phyloP scores from a whole-genome alignment of 2,888 invertebrate species.

The Drosophila phalerata region DNA sequence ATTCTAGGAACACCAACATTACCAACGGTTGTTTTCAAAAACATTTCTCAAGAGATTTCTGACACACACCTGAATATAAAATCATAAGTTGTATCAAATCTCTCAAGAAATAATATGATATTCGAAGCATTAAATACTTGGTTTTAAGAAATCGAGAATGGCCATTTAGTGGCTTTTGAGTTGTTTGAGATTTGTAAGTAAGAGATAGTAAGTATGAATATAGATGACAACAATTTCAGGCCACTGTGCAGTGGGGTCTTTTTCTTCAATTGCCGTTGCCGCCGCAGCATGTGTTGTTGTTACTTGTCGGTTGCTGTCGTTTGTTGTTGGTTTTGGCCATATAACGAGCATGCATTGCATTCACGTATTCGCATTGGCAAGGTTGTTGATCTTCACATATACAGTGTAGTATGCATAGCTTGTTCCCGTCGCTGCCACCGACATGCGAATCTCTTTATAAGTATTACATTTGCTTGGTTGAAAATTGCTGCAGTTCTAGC shows the following conservation, averaged over 20 bases:
- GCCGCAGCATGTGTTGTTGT: conserved; percentile 12
- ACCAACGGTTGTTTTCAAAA: no score
- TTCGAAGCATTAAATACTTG: no score
- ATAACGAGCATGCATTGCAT: conserved; percentile 68
- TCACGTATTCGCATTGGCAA: conserved; percentile 72
- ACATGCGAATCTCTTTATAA: not conserved
- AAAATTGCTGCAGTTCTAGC: conserved; percentile 41
- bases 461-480: not conserved
- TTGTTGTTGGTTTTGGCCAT: conserved; percentile 56
- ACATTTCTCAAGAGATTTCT: no score
- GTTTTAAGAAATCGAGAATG: no score
- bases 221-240: not conserved
- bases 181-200: no score
- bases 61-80: no score
- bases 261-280: conserved; percentile 34
- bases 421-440: not conserved
- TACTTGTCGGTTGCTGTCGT: conserved; percentile 12
- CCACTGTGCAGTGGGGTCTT: conserved; percentile 41
- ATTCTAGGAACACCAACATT: no score
- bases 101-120: no score
- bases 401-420: no score
- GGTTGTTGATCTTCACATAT: conserved; percentile 76
- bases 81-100: no score
- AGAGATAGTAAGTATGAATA: not conserved
- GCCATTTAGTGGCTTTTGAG: no score